phyloP scores from a whole-genome alignment of 2,113 vertebrate genomes.

The Calyptomena viridis region DNA sequence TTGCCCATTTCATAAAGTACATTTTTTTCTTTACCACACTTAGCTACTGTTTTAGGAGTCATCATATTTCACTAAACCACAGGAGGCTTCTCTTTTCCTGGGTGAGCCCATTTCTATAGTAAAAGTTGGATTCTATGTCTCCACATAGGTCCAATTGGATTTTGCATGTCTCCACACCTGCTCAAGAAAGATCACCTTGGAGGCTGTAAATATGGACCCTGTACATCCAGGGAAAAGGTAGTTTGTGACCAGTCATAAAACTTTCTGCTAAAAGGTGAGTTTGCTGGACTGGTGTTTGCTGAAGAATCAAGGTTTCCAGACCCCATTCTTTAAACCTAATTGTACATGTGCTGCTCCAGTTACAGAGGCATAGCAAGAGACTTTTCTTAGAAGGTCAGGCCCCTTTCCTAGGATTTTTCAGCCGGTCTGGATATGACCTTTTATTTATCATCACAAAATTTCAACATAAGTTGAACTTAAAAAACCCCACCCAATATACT shows the following conservation, averaged over 20 bases:
- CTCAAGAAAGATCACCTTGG: neutral
- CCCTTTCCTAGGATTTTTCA: neutral
- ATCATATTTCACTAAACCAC: neutral
- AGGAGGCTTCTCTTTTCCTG: neutral
- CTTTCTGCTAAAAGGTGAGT: neutral
- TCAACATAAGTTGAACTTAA: neutral
- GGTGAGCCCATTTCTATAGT: neutral
- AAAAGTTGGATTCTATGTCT: neutral
- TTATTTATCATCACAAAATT: neutral
- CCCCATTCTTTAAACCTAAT: neutral
- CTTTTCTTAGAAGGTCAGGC: neutral
- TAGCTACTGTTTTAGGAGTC: neutral
- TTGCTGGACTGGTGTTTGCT: neutral
- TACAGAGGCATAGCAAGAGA: neutral
- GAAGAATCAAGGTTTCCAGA: neutral
- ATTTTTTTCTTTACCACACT: neutral
- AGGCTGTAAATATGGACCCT: neutral
- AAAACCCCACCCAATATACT: neutral
- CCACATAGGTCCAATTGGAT: neutral
- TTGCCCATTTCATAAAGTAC: neutral
- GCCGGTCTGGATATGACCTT: neutral
- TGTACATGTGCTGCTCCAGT: neutral
- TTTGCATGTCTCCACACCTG: neutral
- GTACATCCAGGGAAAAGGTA: neutral
- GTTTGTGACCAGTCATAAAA: neutral